phyloP scores from a whole-genome alignment of 1,140 invertebrate genomes.

The Drosophila chauvacae region DNA sequence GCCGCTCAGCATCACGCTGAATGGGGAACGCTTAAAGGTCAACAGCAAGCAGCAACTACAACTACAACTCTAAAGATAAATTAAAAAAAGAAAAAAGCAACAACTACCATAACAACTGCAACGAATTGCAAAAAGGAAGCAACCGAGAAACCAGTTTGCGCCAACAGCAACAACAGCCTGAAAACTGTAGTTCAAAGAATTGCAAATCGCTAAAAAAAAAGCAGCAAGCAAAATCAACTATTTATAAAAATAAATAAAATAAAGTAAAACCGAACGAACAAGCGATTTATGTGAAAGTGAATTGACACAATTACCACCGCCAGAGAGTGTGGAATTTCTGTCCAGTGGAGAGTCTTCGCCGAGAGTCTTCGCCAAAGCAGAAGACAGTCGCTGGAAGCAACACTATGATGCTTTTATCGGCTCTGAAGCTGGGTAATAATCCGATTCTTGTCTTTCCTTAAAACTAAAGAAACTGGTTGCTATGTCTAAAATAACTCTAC shows the following conservation, averaged over 20 bases:
- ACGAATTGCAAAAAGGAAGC: constrained; percentile 81
- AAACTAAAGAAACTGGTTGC: constrained; percentile 1
- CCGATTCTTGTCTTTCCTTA: constrained; percentile 9
- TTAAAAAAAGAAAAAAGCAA: constrained; percentile 9
- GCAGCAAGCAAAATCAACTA: constrained; percentile 29
- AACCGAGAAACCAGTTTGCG: constrained; percentile 75
- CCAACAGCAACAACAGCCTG: constrained; percentile 43
- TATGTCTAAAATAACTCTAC: not conserved
- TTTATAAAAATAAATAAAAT: constrained; percentile 24
- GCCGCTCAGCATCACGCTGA: constrained; percentile 59
- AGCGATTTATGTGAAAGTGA: constrained; percentile 77
- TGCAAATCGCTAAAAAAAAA: constrained; percentile 46
- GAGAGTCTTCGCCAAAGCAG: constrained; percentile 29
- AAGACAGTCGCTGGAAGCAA: constrained; percentile 43
- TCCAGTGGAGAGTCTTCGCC: constrained; percentile 14
- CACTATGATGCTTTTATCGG: constrained; percentile 84
- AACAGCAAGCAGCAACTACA: constrained; percentile 60
- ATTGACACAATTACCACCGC: constrained; percentile 74
- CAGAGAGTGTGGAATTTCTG: constrained; percentile 18
- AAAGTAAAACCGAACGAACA: constrained; percentile 39
- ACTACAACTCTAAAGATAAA: constrained; percentile 40
- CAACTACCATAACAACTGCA: constrained; percentile 62
- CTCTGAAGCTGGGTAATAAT: constrained; percentile 81
- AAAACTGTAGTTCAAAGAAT: constrained; percentile 68
- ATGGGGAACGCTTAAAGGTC: constrained; percentile 74